These are phyloP conservation scores for Bombus picipes DNA, from an alignment of 1,140 invertebrate species.

Conservation along the genomic window DNA sequence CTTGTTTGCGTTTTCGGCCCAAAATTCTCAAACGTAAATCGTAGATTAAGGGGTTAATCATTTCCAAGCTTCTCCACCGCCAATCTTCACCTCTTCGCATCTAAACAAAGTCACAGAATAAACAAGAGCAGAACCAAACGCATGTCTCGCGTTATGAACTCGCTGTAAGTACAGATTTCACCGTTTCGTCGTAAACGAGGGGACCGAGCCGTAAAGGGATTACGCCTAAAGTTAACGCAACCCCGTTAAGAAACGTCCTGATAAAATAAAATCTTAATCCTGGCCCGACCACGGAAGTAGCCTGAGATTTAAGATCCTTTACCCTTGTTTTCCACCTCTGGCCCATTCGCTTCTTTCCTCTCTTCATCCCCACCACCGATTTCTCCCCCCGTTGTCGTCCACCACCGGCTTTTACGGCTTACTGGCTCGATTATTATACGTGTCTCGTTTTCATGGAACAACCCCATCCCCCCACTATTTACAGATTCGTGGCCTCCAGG, in stretches of 20 bases:
- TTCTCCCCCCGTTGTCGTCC: constrained; percentile 6
- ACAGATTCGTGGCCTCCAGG: not conserved
- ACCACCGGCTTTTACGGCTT: constrained; percentile 48
- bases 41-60: not conserved
- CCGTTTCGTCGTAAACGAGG: constrained; percentile 69
- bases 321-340: constrained; percentile 48
- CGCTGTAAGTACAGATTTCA: constrained; percentile 55
- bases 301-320: constrained; percentile 73
- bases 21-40: too few species aligned
- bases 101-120: too few species aligned
- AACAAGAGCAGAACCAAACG: constrained; percentile 23
- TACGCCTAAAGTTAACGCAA: constrained; percentile 75
- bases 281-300: constrained; percentile 56
- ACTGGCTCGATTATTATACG: constrained; percentile 55
- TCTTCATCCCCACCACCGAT: not conserved
- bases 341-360: constrained; percentile 15
- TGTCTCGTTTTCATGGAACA: constrained; percentile 46
- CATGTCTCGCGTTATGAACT: constrained; percentile 28
- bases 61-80: too few species aligned
- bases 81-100: too few species aligned
- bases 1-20: too few species aligned
- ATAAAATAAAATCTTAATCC: constrained; percentile 80
- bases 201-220: constrained; percentile 73
- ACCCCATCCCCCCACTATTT: not conserved
- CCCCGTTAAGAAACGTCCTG: constrained; percentile 67